Evolutionary conservation across 1,140 invertebrate species (phyloP).

Genomic region (Tachypleus tridentatus): DNA sequence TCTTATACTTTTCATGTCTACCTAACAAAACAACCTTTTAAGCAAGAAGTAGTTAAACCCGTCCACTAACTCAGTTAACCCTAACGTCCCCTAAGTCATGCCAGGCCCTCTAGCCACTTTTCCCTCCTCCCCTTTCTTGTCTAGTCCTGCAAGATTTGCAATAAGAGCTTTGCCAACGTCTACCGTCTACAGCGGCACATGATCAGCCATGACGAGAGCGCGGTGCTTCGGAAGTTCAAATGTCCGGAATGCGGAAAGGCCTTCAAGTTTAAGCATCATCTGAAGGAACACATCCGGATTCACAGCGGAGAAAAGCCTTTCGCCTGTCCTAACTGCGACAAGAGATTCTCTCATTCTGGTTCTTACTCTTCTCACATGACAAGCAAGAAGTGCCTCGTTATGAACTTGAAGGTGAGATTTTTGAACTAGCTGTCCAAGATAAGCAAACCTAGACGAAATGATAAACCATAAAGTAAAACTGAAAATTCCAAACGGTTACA

Average conservation of each 20-base stretch:
- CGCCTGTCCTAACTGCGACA: neutral
- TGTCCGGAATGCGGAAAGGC: neutral
- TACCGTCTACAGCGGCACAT: neutral
- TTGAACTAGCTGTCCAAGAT: no score
- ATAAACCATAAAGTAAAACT: no score
- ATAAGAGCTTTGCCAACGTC: neutral
- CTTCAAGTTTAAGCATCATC: neutral
- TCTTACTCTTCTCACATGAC: slow-evolving; percentile 99
- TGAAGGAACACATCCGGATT: neutral
- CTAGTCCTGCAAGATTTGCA: slow-evolving; percentile 42
- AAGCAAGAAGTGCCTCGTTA: slow-evolving; percentile 94
- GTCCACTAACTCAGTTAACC: no score
- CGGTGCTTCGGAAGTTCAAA: neutral
- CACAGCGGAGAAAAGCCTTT: neutral
- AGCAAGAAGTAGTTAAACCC: no score
- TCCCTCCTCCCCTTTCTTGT: slow-evolving; percentile 92
- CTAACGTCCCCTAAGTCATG: no score
- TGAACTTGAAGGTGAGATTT: slow-evolving; percentile 58
- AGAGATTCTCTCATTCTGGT: slow-evolving; percentile 79
- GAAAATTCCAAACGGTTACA: no score
- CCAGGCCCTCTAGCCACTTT: no score
- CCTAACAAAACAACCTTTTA: no score
- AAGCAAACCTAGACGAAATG: no score
- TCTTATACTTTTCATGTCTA: no score
- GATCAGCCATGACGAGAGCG: slow-evolving; percentile 62